Evolutionary conservation across 2,797 vertebrate species (phyloP), one percentile per base, ranked within the genome.

Genomic region (Cetoscarus ocellatus): DNA sequence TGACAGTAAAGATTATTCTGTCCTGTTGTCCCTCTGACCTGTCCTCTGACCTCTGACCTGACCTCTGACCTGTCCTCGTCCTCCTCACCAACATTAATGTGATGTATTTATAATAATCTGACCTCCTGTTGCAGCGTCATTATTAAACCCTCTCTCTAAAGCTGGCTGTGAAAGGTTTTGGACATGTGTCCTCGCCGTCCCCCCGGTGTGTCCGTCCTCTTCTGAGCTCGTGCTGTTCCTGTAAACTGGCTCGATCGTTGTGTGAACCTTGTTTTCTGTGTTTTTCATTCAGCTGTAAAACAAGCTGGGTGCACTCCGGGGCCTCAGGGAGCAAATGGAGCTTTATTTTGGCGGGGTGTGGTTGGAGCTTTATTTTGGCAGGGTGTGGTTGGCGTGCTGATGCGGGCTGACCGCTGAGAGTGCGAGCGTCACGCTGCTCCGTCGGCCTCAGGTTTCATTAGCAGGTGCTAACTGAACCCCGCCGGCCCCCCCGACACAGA

Each of bases 181-280:
- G 43, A 15, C 43, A 5, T 4, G 43, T 43, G 38, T 39, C 9
- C 38, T 39, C n/a, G 12, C 43, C 14, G 8, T 49, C 10, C 39
- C 18, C 19, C 39, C 10, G 27, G 15, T 17, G 89, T 90, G 85
- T 75, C 87, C 52, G 45, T 42, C 42, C 45, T 42, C 35, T 8
- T 43, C 42, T 3, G 42, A 1, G 42, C 42, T 43, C 42, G 5
- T 43, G 42, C 15, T 40, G 75, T 15, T 86, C 82, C 91, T 93
- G 92, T 94, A 92, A 94, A 94, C 94, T 90, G 90, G 11, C 92
- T 92, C 89, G 88, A 95, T 94, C 94, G 91, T 94, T 92, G 42
- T 78, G 42, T 79, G 85, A 84, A 89, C 89, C 77, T 91, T 83
- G 87, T 92, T 82, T 90, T 80, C n/a, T 63, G 45, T 86, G 90